phyloP scores from a whole-genome alignment of 2,888 invertebrate genomes.

The Germaria angustata region DNA sequence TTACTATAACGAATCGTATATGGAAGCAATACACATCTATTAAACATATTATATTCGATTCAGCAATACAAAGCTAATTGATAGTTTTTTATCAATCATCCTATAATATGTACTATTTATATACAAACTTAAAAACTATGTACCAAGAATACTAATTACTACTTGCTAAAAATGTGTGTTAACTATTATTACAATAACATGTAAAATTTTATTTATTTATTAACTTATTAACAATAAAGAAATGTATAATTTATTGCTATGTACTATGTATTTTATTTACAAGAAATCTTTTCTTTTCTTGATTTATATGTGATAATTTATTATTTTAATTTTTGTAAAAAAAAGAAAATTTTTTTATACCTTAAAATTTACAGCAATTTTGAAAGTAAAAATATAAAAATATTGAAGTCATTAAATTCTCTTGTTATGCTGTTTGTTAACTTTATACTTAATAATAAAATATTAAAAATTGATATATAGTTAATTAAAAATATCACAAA shows the following conservation, averaged over 20 bases:
- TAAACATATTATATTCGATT: too few species aligned
- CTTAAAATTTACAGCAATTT: neutral
- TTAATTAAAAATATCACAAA: too few species aligned
- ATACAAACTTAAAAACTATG: conserved; percentile 40
- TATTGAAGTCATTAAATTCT: neutral
- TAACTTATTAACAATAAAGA: neutral
- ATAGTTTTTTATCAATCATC: too few species aligned
- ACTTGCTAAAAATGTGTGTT: neutral
- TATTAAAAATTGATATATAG: conserved; percentile 3
- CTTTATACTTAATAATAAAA: conserved; percentile 12
- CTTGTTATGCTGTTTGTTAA: neutral
- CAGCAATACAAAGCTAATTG: too few species aligned
- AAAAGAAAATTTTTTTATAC: neutral
- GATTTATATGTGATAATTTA: conserved; percentile 13
- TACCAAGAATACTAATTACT: conserved; percentile 44
- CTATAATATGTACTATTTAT: conserved; percentile 10
- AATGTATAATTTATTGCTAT: neutral
- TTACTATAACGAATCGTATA: too few species aligned
- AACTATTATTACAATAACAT: neutral
- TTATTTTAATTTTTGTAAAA: neutral
- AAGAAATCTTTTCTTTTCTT: neutral
- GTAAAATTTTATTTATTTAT: neutral
- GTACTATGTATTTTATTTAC: neutral
- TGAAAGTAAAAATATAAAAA: neutral
- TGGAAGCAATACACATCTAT: too few species aligned